Base-by-base conservation (phyloP, 2,113 vertebrate species). In the Arothron firmamentum region DNA sequence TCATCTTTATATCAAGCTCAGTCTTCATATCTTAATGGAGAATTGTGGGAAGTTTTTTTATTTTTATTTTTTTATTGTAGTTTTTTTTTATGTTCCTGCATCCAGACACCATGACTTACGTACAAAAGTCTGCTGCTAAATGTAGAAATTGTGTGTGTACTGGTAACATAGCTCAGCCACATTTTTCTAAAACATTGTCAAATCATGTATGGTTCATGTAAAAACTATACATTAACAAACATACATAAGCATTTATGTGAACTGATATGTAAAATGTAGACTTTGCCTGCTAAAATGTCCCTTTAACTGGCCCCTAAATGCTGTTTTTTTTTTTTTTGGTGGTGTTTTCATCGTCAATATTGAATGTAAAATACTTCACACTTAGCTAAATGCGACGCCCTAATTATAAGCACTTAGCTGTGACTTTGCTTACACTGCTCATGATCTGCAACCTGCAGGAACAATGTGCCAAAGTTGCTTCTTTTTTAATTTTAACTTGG, bases 111-210 rank as follows among this genome's bases (percentile, higher is more conserved):
- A 79, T 19, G 34, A 65, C 51, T 59, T 79, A 56, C n/a, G 9
- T 57, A 38, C 80, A 71, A 58, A 70, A 74, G 69, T 70, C 20
- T 70, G 81, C 86, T 88, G 86, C 84, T 89, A 85, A 77, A 72
- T 61, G 63, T 78, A 64, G 13, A 84, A 4, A 56, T 46, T 66
- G 5, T 64, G 28, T 76, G 59, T 77, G 52, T 70, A 54, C 63
- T 62, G 46, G 55, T 46, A 13, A 50, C 62, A 59, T 75, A 69
- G 61, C 59, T 78, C 51, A 72, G 51, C 59, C 19, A 55, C 43
- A 59, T 56, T 17, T 55, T 59, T 59, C 38, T 13, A 21, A 70
- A 62, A 67, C 41, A 23, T 28, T 28, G 25, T 28, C 6, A 7
- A 25, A 68, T 76, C 47, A 72, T 72, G 74, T 18, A 52, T 58